Percentiles rank a stretch among this genome's conserved stretches.
Conservation (phyloP, 2,888 invertebrate genomes). For the Leucophenga maculata region DNA sequence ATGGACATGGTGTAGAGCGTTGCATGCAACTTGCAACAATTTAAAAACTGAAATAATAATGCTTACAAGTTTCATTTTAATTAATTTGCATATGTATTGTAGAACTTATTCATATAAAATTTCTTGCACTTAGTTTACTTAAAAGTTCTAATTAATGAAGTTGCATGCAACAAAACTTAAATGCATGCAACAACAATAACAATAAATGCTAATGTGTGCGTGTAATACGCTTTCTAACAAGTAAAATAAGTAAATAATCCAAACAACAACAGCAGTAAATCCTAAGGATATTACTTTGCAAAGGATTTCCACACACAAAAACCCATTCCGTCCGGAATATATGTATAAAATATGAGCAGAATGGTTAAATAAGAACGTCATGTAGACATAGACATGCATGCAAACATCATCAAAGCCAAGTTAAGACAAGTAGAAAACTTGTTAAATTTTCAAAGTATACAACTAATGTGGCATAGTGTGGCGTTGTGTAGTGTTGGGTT, state of each 20-base stretch:
- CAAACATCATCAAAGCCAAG: slow-evolving; percentile 20
- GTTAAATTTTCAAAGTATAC: slow-evolving; percentile 19
- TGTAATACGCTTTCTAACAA: not conserved
- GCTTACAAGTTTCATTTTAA: slow-evolving; percentile 31
- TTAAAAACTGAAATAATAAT: no score
- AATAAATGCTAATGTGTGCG: slow-evolving; percentile 8
- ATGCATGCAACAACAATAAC: not conserved
- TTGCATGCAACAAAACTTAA: slow-evolving; percentile 27
- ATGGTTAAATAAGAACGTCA: not conserved
- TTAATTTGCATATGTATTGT: slow-evolving; percentile 23
- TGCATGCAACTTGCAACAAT: no score
- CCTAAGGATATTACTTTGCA: slow-evolving; percentile 22
- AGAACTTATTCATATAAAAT: not conserved
- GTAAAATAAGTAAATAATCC: no score
- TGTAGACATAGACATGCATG: slow-evolving; percentile 15
- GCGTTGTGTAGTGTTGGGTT: no score
- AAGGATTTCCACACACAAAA: slow-evolving; percentile 16
- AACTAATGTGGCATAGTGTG: not conserved
- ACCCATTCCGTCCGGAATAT: not conserved
- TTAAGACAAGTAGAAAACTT: slow-evolving; percentile 29
- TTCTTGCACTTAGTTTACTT: slow-evolving; percentile 8
- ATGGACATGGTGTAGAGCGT: not conserved
- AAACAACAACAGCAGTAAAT: not conserved
- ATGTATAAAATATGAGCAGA: not conserved
- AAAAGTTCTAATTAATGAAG: slow-evolving; percentile 28